Evolutionary conservation across 1,140 invertebrate species (phyloP), one percentile per base, ranked within the genome.

Genomic region (Polypedilum vanderplanki): DNA sequence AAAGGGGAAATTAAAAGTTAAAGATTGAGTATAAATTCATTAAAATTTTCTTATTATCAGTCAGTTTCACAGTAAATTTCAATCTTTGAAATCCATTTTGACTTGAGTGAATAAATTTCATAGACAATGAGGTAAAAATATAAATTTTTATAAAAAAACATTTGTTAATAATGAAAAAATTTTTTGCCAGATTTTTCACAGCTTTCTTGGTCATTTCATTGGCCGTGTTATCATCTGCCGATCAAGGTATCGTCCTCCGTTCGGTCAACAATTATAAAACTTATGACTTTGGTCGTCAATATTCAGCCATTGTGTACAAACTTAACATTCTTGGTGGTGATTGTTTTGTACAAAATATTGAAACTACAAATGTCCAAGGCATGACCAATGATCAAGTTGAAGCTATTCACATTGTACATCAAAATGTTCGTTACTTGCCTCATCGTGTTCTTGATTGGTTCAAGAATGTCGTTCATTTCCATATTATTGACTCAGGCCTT

Each of bases 221-320:
- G 3, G n/a, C n/a, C 46, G 46, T n/a, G 0, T 12, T 57, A 4
- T 57, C 46, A 57, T 57, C 46, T 12, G 46, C 46, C n/a, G 46
- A 57, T 57, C 46, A 15, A 57, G 46, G 46, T n/a, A 4, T 57
- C 15, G 46, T 57, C 12, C 46, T 57, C 4, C 46, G 46, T 1
- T 57, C 46, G n/a, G 1, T 57, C 10, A 57, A 57, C 46, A 15
- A 12, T 57, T 57, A 57, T 3, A 57, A 57, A 15, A 12, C 9
- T n/a, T 57, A 57, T 12, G 46, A 57, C 4, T 57, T 57, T 57
- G 46, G 46, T 57, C 46, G 46, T 57, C 46, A 57, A 57, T 57
- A 57, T 57, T 4, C 46, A 1, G 46, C 46, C n/a, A n/a, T 57
- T 12, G 46, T 57, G 0, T 57, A 57, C 3, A 15, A 15, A 15